These are phyloP conservation scores for Micropoecilia bifurca DNA, from an alignment of 2,797 vertebrate genomes.

Conservation along the genomic window DNA sequence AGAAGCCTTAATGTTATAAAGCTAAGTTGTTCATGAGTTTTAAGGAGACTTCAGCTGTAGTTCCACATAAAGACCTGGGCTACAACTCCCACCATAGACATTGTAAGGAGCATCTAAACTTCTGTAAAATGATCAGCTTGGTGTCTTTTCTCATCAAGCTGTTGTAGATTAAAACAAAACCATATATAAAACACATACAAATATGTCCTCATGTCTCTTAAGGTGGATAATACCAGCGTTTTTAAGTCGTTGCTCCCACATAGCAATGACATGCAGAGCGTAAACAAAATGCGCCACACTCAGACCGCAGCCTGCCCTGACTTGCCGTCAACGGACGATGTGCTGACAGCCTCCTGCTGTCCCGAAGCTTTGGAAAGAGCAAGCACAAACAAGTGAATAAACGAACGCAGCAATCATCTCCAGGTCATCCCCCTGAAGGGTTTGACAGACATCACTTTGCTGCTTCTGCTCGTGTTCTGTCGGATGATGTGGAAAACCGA, in stretches of 20 bases:
- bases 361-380: constrained; percentile 13
- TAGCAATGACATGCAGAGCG: background rate
- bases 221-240: background rate
- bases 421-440: constrained; percentile 13
- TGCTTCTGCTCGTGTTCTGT: constrained; percentile 32
- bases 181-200: background rate
- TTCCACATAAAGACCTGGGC: background rate
- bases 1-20: background rate
- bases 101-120: background rate
- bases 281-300: constrained; percentile 16
- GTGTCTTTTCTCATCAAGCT: background rate
- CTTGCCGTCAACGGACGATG: constrained; percentile 29
- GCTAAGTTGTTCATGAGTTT: background rate
- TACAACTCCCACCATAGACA: background rate
- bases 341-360: constrained; percentile 33
- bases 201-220: background rate
- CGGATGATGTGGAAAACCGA: constrained; percentile 52
- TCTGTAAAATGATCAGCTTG: background rate
- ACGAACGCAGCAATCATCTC: constrained; percentile 8
- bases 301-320: constrained; percentile 18
- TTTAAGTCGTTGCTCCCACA: background rate
- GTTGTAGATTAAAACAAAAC: too few species aligned
- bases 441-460: constrained; percentile 25
- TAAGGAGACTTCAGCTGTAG: background rate
- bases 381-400: constrained; percentile 14